Evolutionary conservation across 1,140 invertebrate species (phyloP).

Genomic region (Anastrepha ludens): DNA sequence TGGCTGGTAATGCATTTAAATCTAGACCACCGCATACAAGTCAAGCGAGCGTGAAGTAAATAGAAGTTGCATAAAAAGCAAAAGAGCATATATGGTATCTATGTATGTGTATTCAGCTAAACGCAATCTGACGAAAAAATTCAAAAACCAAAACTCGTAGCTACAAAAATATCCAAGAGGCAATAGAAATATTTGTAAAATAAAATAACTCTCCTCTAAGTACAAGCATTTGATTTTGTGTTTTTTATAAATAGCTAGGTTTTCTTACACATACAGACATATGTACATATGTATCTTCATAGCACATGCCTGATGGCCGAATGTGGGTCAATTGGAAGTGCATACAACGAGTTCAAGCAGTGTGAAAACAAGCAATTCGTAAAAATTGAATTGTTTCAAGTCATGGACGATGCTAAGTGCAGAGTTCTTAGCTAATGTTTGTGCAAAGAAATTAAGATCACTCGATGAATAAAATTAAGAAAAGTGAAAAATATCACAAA

Average conservation of each 20-base stretch:
- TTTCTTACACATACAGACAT: not conserved
- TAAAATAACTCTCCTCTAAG: not conserved
- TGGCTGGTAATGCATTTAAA: conserved; percentile 1
- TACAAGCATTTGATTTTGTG: too few species aligned
- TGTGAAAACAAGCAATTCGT: not conserved
- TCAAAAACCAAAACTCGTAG: not conserved
- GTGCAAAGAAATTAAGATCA: conserved; percentile 2
- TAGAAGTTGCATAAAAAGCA: not conserved
- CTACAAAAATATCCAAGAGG: not conserved
- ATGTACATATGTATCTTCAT: not conserved
- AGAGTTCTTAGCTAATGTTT: not conserved
- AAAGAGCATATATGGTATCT: not conserved
- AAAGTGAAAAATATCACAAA: too few species aligned
- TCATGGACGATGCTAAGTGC: not conserved
- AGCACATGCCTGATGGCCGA: not conserved
- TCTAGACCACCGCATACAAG: conserved; percentile 39
- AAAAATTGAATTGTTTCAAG: conserved; percentile 35
- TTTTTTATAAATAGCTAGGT: not conserved
- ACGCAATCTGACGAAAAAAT: not conserved
- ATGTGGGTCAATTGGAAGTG: conserved; percentile 35
- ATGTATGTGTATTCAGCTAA: not conserved
- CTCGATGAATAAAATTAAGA: too few species aligned
- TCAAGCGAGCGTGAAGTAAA: conserved; percentile 22
- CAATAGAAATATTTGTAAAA: conserved; percentile 41
- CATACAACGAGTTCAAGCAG: not conserved